Conservation (phyloP, 1,140 invertebrate species). For the Apolygus lucorum region DNA sequence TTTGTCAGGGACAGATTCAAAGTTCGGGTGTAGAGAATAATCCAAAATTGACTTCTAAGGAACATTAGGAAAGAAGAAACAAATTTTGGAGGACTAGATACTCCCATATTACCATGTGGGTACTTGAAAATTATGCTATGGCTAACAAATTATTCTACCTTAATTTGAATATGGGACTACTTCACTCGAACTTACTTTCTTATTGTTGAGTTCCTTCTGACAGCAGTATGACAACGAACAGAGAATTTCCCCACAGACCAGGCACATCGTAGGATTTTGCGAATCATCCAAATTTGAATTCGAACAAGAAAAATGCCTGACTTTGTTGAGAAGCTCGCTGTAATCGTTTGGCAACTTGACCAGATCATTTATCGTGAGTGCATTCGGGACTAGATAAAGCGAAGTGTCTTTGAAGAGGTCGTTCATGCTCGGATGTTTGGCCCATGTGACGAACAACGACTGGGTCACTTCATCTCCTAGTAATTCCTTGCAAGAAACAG, state of each 20-base stretch:
- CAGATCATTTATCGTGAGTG: constrained; percentile 55
- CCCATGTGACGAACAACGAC: constrained; percentile 49
- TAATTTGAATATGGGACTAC: too few species aligned
- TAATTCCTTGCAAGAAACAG: constrained; percentile 49
- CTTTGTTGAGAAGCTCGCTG: constrained; percentile 90
- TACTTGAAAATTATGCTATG: too few species aligned
- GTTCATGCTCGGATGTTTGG: constrained; percentile 38
- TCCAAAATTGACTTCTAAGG: too few species aligned
- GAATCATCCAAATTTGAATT: constrained; percentile 83
- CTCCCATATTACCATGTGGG: too few species aligned
- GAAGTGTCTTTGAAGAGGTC: background rate
- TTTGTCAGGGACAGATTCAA: too few species aligned
- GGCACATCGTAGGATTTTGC: constrained; percentile 90
- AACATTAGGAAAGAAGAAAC: too few species aligned
- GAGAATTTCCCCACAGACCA: constrained; percentile 85
- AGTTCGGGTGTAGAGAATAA: too few species aligned
- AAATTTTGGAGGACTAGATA: too few species aligned
- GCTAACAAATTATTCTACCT: too few species aligned
- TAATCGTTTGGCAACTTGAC: constrained; percentile 82
- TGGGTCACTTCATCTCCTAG: constrained; percentile 44
- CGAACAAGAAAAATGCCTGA: constrained; percentile 84
- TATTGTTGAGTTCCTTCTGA: constrained; percentile 75
- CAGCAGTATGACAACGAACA: constrained; percentile 98
- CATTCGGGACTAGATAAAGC: constrained; percentile 42
- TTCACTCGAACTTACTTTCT: constrained; percentile 40